These are phyloP conservation scores for Drosophila hawaiiensis DNA, from an alignment of 2,888 invertebrate genomes.

Conservation along the genomic window DNA sequence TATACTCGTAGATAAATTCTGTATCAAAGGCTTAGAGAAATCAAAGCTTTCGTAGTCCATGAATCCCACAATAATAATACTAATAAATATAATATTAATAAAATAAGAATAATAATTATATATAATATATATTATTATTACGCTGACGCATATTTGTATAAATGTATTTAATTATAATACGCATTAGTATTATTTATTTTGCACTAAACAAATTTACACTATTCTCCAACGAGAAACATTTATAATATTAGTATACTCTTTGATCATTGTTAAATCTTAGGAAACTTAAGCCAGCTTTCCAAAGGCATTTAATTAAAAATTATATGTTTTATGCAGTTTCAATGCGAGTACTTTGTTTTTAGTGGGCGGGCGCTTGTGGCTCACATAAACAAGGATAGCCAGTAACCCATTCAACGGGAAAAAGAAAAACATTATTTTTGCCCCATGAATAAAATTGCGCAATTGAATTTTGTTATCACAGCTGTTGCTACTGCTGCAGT, in stretches of 20 bases:
- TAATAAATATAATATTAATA: neutral
- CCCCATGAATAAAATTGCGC: conserved; percentile 21
- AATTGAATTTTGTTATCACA: conserved; percentile 29
- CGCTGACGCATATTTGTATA: neutral
- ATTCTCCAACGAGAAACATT: neutral
- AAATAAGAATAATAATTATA: neutral
- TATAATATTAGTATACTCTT: neutral
- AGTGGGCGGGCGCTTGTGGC: neutral
- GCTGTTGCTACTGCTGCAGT: neutral
- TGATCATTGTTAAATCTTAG: neutral
- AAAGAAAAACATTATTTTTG: neutral
- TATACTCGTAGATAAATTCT: neutral
- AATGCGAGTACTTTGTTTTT: neutral
- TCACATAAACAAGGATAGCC: neutral
- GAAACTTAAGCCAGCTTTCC: neutral
- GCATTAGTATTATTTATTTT: too few species aligned
- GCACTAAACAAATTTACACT: neutral
- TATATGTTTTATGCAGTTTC: conserved; percentile 3
- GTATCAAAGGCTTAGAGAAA: neutral
- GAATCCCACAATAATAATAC: neutral
- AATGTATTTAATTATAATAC: neutral
- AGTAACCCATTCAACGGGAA: neutral
- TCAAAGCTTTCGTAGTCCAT: neutral
- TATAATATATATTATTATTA: neutral
- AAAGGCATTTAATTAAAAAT: neutral